These are phyloP conservation scores for Trachymyrmex septentrionalis DNA, from an alignment of 1,140 invertebrate species.

Conservation along the genomic window DNA sequence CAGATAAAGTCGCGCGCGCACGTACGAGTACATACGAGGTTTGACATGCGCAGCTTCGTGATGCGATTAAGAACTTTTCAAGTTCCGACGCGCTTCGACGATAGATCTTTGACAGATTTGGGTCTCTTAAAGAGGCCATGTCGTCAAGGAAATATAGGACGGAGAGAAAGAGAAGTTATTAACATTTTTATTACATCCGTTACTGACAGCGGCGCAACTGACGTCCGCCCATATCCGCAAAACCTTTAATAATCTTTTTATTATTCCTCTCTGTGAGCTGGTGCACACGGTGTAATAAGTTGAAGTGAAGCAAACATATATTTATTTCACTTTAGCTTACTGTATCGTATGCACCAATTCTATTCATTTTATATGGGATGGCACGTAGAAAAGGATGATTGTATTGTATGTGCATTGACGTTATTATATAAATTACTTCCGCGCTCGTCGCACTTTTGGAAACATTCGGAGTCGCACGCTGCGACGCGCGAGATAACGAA, in stretches of 20 bases:
- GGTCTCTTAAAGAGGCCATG: conserved; percentile 4
- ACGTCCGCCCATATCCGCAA: not conserved
- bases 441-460: conserved; percentile 36
- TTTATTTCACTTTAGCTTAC: no score
- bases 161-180: conserved; percentile 5
- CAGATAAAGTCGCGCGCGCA: conserved; percentile 45
- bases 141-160: not conserved
- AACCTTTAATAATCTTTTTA: conserved; percentile 19
- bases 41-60: conserved; percentile 43
- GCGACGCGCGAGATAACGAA: conserved; percentile 56
- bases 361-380: not conserved
- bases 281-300: no score
- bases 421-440: conserved; percentile 35
- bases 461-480: conserved; percentile 20
- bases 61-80: conserved; percentile 55
- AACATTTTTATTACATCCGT: not conserved
- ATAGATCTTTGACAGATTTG: conserved; percentile 19
- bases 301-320: no score
- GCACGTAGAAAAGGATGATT: conserved; percentile 9
- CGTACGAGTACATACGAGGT: conserved; percentile 7
- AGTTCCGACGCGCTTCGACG: not conserved
- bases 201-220: not conserved
- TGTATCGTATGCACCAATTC: no score
- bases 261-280: no score
- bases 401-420: conserved; percentile 29